Percentiles rank a stretch among this genome's conserved stretches.
Conservation (phyloP, 2,888 invertebrate species). For the Gymnocheta viridis region DNA sequence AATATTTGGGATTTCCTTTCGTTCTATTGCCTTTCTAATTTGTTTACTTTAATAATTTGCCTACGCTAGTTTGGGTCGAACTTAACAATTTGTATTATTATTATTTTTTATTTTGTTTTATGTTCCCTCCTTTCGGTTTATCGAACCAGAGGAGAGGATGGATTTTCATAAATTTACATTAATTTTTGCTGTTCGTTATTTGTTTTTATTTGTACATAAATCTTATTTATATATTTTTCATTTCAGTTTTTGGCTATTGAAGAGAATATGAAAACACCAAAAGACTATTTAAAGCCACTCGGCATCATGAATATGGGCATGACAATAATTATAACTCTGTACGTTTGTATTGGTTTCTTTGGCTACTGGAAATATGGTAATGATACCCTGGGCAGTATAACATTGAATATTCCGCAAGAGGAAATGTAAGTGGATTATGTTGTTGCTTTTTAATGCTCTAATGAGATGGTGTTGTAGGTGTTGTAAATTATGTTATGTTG, state of each 20-base stretch:
- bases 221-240: not conserved
- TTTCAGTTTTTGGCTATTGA: constrained; percentile 95
- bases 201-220: not conserved
- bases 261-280: constrained; percentile 96
- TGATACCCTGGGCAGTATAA: constrained; percentile 89
- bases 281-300: constrained; percentile 93
- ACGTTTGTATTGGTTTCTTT: constrained; percentile 94
- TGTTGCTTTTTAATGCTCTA: not conserved
- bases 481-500: not conserved
- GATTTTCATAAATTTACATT: not conserved
- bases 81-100: not conserved
- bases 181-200: not conserved
- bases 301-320: constrained; percentile 96
- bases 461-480: not conserved
- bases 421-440: constrained; percentile 80
- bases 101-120: not conserved
- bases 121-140: not conserved
- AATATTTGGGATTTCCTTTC: not conserved
- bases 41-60: constrained; percentile 7
- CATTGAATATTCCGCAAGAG: constrained; percentile 90
- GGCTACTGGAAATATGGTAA: constrained; percentile 95
- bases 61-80: not conserved
- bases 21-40: constrained; percentile 4
- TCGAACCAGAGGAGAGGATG: not conserved
- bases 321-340: constrained; percentile 91